Evolutionary conservation across 1,140 invertebrate genomes (phyloP), one percentile per base, ranked within the genome.

Genomic region (Anadara kagoshimensis): DNA sequence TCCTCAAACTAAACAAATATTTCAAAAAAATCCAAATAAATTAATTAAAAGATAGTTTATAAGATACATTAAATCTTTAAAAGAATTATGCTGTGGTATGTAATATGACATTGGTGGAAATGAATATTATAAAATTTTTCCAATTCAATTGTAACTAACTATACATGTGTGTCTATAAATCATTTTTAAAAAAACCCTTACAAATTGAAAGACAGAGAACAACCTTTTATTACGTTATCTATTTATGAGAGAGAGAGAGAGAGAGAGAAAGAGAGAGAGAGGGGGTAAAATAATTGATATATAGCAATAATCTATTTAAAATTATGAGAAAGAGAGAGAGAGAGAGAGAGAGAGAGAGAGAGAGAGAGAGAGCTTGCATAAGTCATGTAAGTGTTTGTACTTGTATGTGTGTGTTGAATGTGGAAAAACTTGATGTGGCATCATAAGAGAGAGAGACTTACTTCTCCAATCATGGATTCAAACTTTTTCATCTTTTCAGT

Each of bases 1-100:
- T 86, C 83, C 56, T 84, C 84, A 12, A 86, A 67, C 84, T 86
- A 59, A 24, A 69, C 57, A 57, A 70, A 51, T n/a, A 18, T 45
- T 45, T 0, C 29, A 18, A 14, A 24, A 41, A 29, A 59, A 14
- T 59, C 1, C 20, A 59, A 41, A 41, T 36, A 26, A 24, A 24
- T 5, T 1, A 14, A 11, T 18, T 12, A 24, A 56, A 18, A 51
- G 49, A 51, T 10, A 18, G 20, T 22, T 18, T 1, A 18, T 51
- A 4, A 51, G 10, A 22, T 18, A n/a, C n/a, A n/a, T n/a, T n/a
- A 51, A 18, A 51, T 51, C 49, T 18, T 51, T 51, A 51, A 10
- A 51, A 4, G 4, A 18, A 18, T 22, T 36, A 36, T 36, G 56
- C 36, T 57, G 26, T 14, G 24, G 5, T 1, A 16, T 24, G 14